phyloP scores from a whole-genome alignment of 2,888 invertebrate genomes.

The Ephialtes manifestator region DNA sequence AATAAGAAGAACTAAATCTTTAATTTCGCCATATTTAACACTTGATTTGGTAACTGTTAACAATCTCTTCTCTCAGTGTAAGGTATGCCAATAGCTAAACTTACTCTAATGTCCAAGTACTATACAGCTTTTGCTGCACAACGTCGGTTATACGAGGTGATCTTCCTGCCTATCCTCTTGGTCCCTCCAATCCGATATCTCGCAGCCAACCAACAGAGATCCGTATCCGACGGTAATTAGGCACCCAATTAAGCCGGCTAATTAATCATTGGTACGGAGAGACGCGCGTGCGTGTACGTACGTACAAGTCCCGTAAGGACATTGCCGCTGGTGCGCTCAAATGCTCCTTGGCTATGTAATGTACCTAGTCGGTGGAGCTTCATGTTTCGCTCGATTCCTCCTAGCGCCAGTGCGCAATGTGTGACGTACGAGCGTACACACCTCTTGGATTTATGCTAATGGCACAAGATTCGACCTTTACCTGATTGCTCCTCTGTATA shows the following conservation, averaged over 20 bases:
- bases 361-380: not conserved
- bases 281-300: conserved; percentile 41
- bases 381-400: not conserved
- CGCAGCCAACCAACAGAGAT: conserved; percentile 69
- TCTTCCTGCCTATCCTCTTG: conserved; percentile 6
- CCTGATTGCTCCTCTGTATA: conserved; percentile 30
- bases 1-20: too few relatives aligned
- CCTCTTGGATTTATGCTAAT: conserved; percentile 38
- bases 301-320: conserved; percentile 43
- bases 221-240: conserved; percentile 77
- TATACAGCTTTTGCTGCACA: not conserved
- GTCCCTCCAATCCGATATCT: conserved; percentile 45
- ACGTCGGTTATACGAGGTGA: conserved; percentile 2
- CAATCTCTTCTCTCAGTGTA: too few relatives aligned
- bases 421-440: conserved; percentile 37
- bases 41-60: too few relatives aligned
- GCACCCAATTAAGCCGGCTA: conserved; percentile 75
- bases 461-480: conserved; percentile 28
- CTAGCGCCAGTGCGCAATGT: not conserved
- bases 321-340: not conserved
- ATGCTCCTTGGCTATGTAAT: not conserved
- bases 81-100: not conserved
- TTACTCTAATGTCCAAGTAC: too few relatives aligned
- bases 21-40: too few relatives aligned
- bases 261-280: conserved; percentile 74